Evolutionary conservation across 2,113 vertebrate species (phyloP), one percentile per base, ranked within the genome.

Genomic region (Thamnophis sirtalis): DNA sequence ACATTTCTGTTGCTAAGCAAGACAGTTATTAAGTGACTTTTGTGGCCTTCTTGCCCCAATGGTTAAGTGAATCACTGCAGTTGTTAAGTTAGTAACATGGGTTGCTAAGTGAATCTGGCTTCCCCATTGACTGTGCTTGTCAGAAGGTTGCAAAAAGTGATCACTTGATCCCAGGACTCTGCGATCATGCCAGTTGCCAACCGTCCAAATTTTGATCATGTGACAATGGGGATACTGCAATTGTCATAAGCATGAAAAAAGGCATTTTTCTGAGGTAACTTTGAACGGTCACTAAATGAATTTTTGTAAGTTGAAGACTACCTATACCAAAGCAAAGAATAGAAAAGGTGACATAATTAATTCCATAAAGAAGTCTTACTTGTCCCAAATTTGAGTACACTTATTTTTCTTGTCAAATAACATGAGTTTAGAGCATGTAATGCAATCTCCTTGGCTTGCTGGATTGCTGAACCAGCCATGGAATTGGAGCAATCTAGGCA

Each of bases 401-500:
- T 99, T 43, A 98, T 33, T 85, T 92, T 96, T 53, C 90, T 88
- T 89, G 38, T 86, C 89, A 11, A 86, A n/a, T 80, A n/a, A 43
- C 98, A 88, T 53, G 94, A 87, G 48, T 94, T 94, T 55, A 99
- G 96, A 13, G 97, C 91, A 17, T 95, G 89, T 90, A 98, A 93
- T 89, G 98, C 97, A n/a, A 98, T 96, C 7, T 93, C 96, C 90
- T 97, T 97, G 86, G 98, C 98, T 50, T 96, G 93, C 15, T 88
- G 50, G 68, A 98, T 96, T 43, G 93, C 88, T 91, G 96, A 96
- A 43, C 97, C 98, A 90, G 92, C 97, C 98, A 99, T 98, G 91
- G 98, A 99, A 96, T 97, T 98, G 0, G 98, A 99, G 0, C 97
- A 98, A 95, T 98, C 98, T 60, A 98, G 93, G 95, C 98, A 96